Conservation (phyloP, 2,113 vertebrate genomes). For the Camelus dromedarius region DNA sequence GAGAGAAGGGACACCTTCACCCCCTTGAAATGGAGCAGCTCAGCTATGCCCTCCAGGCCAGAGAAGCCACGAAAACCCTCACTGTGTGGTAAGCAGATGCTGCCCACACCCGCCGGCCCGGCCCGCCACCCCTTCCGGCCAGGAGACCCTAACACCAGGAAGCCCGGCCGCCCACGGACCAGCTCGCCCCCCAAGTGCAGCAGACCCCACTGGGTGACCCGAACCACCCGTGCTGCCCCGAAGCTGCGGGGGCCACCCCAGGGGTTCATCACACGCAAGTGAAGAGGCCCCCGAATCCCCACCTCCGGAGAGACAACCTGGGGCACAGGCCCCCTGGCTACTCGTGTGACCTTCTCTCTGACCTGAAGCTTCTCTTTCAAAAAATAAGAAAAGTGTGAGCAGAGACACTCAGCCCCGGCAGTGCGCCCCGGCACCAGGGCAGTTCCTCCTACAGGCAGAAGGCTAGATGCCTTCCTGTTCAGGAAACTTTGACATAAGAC, state of each 20-base stretch:
- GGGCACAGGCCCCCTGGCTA: background rate
- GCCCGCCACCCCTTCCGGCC: background rate
- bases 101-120: background rate
- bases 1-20: background rate
- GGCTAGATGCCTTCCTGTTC: background rate
- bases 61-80: background rate
- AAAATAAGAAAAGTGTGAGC: background rate
- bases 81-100: background rate
- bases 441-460: background rate
- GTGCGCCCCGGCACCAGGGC: too few relatives aligned
- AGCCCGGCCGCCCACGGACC: background rate
- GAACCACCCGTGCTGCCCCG: background rate
- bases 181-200: background rate
- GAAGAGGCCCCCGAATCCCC: background rate
- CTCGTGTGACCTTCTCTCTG: too few relatives aligned
- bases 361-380: background rate
- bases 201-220: background rate
- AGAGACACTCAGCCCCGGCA: background rate
- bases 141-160: background rate
- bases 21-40: background rate
- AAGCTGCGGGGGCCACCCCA: background rate
- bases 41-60: background rate
- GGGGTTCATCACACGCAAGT: background rate
- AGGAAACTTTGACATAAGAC: background rate
- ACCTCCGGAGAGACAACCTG: background rate